Evolutionary conservation across 2,888 invertebrate genomes (phyloP), one percentile per base, ranked within the genome.

Genomic region (Anagyrus pseudococci): DNA sequence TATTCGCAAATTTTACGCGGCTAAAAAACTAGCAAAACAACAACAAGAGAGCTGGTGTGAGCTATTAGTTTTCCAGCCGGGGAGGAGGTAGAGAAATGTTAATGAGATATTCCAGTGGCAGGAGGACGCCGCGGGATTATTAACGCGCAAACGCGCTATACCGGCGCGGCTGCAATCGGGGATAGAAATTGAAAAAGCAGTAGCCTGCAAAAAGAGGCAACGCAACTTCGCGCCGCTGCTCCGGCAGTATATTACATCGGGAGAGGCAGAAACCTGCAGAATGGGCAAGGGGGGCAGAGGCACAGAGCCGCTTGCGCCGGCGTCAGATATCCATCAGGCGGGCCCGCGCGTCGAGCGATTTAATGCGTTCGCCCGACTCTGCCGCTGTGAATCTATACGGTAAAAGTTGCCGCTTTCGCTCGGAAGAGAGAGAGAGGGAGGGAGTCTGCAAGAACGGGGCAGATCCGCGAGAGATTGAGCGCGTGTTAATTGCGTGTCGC

Each of bases 401-500:
- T 50, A 46, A 56, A 62, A 56, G 56, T 55, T 46, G 43, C 15
- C 15, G 33, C 17, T 13, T 10, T 23, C 4, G 29, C 29, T 29
- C 29, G 37, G 7, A n/a, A 41, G 26, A 15, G 43, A 41, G 13
- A 44, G 44, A 53, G 53, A 53, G 46, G 15, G 54, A 29, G 40
- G n/a, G n/a, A n/a, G n/a, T n/a, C n/a, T n/a, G n/a, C n/a, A n/a
- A n/a, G n/a, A n/a, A n/a, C n/a, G n/a, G n/a, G n/a, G n/a, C n/a
- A 40, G 56, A 50, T 41, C 22, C 8, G 15, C 52, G 25, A 17
- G 64, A 67, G 59, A 65, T 67, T 62, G 62, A 67, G 52, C 67
- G 65, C 56, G 69, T 68, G 71, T 71, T 73, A 72, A 73, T 73
- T 71, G 73, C 70, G 69, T 70, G 71, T 71, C 66, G 58, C 70